Conservation (phyloP, 1,140 invertebrate species). For the Venturia canescens region DNA sequence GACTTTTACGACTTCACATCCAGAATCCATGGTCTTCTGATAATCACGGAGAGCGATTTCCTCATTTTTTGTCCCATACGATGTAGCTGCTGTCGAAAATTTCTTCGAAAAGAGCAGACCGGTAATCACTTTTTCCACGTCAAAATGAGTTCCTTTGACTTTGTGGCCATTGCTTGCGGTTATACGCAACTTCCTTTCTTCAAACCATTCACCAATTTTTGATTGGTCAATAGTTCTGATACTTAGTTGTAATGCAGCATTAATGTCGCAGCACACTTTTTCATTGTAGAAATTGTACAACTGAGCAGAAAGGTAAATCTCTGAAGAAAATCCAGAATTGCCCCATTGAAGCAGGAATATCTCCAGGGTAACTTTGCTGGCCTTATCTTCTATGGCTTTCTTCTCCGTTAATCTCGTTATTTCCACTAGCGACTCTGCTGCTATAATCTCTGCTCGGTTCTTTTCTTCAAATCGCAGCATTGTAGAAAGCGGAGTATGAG, state of each 20-base stretch:
- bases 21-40: neutral
- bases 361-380: conserved; percentile 29
- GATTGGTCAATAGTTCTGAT: conserved; percentile 41
- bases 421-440: conserved; percentile 33
- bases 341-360: conserved; percentile 35
- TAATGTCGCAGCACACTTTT: conserved; percentile 40
- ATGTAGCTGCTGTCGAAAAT: neutral
- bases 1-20: conserved; percentile 25
- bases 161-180: conserved; percentile 41
- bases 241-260: conserved; percentile 38
- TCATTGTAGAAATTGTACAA: conserved; percentile 30
- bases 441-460: conserved; percentile 25
- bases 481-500: conserved; percentile 22
- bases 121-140: conserved; percentile 39
- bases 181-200: conserved; percentile 47
- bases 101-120: conserved; percentile 8
- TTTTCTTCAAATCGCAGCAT: conserved; percentile 37
- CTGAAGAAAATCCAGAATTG: neutral
- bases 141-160: conserved; percentile 39
- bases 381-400: conserved; percentile 3
- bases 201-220: conserved; percentile 38
- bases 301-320: conserved; percentile 10
- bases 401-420: neutral
- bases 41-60: neutral
- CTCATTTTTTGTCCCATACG: conserved; percentile 38